These are phyloP conservation scores for Drosophila bunnanda DNA, from an alignment of 2,888 invertebrate species.

Conservation along the genomic window DNA sequence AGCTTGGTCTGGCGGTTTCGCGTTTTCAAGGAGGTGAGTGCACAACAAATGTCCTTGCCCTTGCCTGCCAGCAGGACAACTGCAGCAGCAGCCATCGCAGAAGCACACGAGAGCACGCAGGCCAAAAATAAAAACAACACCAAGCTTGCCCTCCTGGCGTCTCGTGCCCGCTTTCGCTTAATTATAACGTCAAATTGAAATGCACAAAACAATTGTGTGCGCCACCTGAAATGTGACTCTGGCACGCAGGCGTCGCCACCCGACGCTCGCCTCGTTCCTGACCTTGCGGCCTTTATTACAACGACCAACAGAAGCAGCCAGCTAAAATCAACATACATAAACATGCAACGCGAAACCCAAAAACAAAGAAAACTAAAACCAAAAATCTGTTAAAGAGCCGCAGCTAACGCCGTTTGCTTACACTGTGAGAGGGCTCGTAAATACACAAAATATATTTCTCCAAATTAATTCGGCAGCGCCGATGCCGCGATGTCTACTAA, in stretches of 20 bases:
- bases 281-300: constrained; percentile 45
- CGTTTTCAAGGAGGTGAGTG: constrained; percentile 31
- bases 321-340: constrained; percentile 34
- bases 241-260: constrained; percentile 41
- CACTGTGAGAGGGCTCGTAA: constrained; percentile 43
- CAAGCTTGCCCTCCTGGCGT: constrained; percentile 12
- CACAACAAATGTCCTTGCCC: constrained; percentile 33
- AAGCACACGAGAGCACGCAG: constrained; percentile 6
- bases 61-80: constrained; percentile 29
- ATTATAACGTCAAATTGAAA: constrained; percentile 47
- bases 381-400: constrained; percentile 29
- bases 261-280: constrained; percentile 22
- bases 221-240: constrained; percentile 41
- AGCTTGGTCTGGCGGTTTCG: background rate
- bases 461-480: constrained; percentile 18
- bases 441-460: constrained; percentile 40
- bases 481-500: constrained; percentile 36
- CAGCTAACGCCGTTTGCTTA: constrained; percentile 31
- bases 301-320: constrained; percentile 26
- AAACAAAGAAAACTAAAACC: constrained; percentile 9
- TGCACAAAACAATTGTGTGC: constrained; percentile 43
- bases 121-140: background rate
- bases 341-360: constrained; percentile 42
- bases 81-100: constrained; percentile 23
- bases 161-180: constrained; percentile 46